Conservation (phyloP, 2,888 invertebrate species). For the Drosophila meridiana region DNA sequence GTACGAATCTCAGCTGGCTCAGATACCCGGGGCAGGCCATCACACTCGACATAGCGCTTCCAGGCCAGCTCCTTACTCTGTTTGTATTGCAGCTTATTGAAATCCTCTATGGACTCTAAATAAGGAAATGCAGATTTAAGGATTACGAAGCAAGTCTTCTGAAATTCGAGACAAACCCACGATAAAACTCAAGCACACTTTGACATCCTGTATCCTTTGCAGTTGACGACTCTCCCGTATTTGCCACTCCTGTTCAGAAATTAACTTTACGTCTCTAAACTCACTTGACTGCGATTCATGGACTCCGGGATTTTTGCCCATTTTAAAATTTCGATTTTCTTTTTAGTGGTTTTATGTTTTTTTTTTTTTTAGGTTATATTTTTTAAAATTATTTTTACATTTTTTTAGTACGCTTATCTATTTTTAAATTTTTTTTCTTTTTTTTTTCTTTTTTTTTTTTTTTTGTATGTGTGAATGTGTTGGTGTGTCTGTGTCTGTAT, state of each 20-base stretch:
- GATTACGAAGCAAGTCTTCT: background rate
- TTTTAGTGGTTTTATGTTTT: background rate
- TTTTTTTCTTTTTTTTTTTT: conserved; percentile 2
- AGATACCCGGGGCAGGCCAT: conserved; percentile 67
- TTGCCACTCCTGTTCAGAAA: conserved; percentile 61
- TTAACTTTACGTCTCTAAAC: background rate
- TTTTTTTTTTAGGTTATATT: background rate
- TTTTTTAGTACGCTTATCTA: conserved; percentile 1
- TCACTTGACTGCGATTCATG: background rate
- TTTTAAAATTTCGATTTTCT: background rate
- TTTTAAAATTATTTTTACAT: conserved; percentile 8
- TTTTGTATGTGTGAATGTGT: background rate
- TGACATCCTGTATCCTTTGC: conserved; percentile 66
- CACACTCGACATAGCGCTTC: conserved; percentile 73
- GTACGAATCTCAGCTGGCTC: conserved; percentile 66
- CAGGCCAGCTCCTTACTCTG: conserved; percentile 51
- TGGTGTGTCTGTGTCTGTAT: background rate
- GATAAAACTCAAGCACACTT: conserved; percentile 50
- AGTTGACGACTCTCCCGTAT: conserved; percentile 46
- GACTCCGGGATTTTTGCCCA: too few species aligned
- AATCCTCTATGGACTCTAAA: conserved; percentile 53
- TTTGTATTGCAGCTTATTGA: conserved; percentile 25
- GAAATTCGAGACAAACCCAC: conserved; percentile 45
- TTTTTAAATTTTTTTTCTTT: conserved; percentile 5
- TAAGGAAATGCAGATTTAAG: too few species aligned